Conservation (phyloP, 2,888 invertebrate species). For the Hydrotaea cyrtoneurina region DNA sequence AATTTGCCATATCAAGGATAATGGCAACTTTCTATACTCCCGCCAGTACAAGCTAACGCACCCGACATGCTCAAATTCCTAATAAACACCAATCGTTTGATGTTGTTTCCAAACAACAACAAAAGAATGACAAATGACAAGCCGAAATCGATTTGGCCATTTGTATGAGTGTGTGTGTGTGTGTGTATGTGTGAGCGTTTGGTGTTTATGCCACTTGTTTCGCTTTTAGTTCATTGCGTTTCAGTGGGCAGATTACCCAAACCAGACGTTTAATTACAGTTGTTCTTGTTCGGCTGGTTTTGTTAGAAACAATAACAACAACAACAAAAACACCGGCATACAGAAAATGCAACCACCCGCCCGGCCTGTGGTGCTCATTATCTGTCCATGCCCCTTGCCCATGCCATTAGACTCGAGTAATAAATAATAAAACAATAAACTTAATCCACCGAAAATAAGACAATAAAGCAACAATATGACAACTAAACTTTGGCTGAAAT, state of each 20-base stretch:
- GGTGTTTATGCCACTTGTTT: background rate
- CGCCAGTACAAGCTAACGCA: background rate
- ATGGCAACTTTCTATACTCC: background rate
- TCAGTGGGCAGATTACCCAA: background rate
- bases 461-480: background rate
- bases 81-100: background rate
- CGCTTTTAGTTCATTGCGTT: background rate
- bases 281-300: no score
- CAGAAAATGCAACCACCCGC: background rate
- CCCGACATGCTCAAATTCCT: background rate
- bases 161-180: background rate
- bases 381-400: background rate
- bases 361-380: background rate
- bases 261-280: background rate
- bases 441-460: slow-evolving; percentile 19
- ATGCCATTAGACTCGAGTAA: background rate
- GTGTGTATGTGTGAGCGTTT: no score
- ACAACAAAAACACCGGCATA: background rate
- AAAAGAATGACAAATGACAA: background rate
- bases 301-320: background rate
- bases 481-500: slow-evolving; percentile 1
- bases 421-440: slow-evolving; percentile 34
- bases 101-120: background rate
- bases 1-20: background rate
- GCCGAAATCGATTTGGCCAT: background rate